Evolutionary conservation across 1,140 invertebrate genomes (phyloP).

Genomic region (Stenopsyche tienmushanensis): DNA sequence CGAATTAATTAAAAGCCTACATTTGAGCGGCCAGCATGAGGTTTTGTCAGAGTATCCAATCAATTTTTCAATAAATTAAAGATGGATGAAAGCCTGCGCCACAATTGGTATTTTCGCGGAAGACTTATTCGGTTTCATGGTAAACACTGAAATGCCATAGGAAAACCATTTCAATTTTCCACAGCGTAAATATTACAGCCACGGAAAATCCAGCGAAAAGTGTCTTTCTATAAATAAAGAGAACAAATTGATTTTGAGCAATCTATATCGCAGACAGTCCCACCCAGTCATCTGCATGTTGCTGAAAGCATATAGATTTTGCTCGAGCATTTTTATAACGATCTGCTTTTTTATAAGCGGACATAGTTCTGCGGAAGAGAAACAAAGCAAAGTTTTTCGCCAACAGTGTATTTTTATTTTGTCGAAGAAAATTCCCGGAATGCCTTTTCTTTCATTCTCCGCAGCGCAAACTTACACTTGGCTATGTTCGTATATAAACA

Average conservation of each 20-base stretch:
- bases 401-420: neutral
- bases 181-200: slow-evolving; percentile 14
- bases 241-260: slow-evolving; percentile 11
- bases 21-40: no score
- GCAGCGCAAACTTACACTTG: neutral
- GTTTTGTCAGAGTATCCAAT: slow-evolving; percentile 18
- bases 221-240: slow-evolving; percentile 4
- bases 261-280: neutral
- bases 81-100: slow-evolving; percentile 14
- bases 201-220: slow-evolving; percentile 5
- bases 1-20: no score
- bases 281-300: no score
- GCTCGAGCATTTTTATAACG: no score
- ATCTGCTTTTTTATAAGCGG: neutral
- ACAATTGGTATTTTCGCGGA: neutral
- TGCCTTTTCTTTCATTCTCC: neutral
- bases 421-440: neutral
- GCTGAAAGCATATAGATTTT: no score
- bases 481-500: no score
- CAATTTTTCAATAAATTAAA: slow-evolving; percentile 30
- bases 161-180: slow-evolving; percentile 19
- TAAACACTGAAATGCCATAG: slow-evolving; percentile 7
- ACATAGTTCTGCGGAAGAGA: neutral
- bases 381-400: slow-evolving; percentile 9
- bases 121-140: neutral